phyloP scores from a whole-genome alignment of 2,797 vertebrate species.

The Schizopygopsis malacanthus region DNA sequence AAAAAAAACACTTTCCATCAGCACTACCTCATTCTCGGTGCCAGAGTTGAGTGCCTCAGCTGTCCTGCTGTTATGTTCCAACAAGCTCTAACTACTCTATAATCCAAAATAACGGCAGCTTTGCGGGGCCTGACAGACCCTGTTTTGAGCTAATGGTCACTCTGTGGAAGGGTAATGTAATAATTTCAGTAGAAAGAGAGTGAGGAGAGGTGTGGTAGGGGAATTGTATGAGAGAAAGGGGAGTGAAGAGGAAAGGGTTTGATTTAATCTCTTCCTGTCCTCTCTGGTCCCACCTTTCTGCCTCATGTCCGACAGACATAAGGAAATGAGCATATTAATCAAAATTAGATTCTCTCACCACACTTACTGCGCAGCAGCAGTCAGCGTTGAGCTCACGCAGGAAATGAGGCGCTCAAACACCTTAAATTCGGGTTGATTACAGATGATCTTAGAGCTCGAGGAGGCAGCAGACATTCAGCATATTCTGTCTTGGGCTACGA shows the following conservation, averaged over 20 bases:
- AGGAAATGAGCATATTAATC: conserved; percentile 73
- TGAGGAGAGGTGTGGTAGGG: conserved; percentile 61
- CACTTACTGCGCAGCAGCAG: conserved; percentile 71
- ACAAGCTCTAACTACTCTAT: conserved; percentile 81
- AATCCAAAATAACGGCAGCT: conserved; percentile 80
- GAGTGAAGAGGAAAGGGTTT: conserved; percentile 68
- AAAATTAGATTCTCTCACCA: conserved; percentile 77
- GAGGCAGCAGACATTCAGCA: conserved; percentile 4
- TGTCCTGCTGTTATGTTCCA: conserved; percentile 76
- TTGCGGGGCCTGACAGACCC: conserved; percentile 64
- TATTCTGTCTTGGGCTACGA: conserved; percentile 7
- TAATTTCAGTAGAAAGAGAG: conserved; percentile 69
- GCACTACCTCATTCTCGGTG: conserved; percentile 71
- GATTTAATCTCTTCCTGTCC: conserved; percentile 77
- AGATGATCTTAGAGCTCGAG: conserved; percentile 48
- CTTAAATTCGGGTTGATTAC: conserved; percentile 62
- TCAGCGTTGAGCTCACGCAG: conserved; percentile 62
- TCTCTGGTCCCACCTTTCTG: conserved; percentile 70
- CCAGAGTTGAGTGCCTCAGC: conserved; percentile 72
- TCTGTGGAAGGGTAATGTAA: conserved; percentile 79
- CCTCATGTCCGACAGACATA: conserved; percentile 72
- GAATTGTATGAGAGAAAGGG: conserved; percentile 65
- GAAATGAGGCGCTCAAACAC: conserved; percentile 62
- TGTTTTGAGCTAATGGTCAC: conserved; percentile 79
- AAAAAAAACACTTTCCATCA: conserved; percentile 76